Conservation (phyloP, 2,888 invertebrate genomes). For the Hyalella azteca region DNA sequence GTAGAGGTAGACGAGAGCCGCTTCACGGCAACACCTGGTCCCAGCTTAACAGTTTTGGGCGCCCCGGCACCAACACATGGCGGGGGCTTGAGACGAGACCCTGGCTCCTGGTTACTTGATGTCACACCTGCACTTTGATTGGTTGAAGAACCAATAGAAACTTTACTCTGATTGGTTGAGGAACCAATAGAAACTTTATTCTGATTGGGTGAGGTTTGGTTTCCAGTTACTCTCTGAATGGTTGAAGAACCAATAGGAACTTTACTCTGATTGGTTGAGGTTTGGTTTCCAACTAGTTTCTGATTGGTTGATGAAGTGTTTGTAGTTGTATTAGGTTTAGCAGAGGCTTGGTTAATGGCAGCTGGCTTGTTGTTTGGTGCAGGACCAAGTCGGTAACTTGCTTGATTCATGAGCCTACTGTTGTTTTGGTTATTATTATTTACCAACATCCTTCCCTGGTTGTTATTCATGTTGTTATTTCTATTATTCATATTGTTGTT, state of each 20-base stretch:
- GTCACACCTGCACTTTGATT: too few relatives aligned
- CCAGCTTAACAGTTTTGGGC: constrained; percentile 13
- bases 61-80: not conserved
- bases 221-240: not conserved
- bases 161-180: not conserved
- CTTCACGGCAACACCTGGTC: not conserved
- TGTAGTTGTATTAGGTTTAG: not conserved
- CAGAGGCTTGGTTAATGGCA: not conserved
- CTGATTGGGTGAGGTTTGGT: not conserved
- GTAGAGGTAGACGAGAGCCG: not conserved
- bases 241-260: not conserved
- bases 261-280: not conserved
- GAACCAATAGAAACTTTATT: not conserved
- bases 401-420: not conserved
- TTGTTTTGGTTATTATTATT: too few relatives aligned
- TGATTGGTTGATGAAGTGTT: not conserved
- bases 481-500: not conserved
- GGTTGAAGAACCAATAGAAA: not conserved
- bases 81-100: not conserved
- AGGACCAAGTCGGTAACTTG: not conserved
- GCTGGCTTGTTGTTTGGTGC: not conserved
- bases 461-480: not conserved
- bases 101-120: not conserved
- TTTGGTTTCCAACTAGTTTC: not conserved
- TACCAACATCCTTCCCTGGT: too few relatives aligned